These are phyloP conservation scores for Balaeniceps rex DNA, from an alignment of 2,113 vertebrate genomes.

Conservation along the genomic window DNA sequence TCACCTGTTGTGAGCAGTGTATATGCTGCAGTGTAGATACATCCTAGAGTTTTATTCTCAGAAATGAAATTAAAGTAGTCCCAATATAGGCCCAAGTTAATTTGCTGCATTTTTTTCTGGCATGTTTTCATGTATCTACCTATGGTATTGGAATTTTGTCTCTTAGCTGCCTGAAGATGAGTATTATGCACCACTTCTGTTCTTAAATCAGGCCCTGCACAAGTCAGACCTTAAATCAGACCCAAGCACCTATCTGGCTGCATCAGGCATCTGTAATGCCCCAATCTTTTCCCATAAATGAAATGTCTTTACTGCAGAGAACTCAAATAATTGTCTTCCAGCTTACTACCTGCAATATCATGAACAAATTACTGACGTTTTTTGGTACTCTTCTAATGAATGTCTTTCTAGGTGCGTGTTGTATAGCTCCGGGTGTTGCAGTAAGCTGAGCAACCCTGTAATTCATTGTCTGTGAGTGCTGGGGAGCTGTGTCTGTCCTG, in stretches of 20 bases:
- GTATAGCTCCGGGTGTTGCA: not conserved
- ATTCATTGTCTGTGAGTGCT: not conserved
- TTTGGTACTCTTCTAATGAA: not conserved
- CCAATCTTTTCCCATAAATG: not conserved
- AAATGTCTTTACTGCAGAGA: not conserved
- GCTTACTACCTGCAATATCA: not conserved
- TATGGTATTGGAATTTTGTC: not conserved
- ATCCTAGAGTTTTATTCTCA: not conserved
- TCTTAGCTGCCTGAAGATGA: not conserved
- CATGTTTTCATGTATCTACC: not conserved
- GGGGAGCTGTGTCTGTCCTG: not conserved
- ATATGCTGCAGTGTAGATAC: not conserved
- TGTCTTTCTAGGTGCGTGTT: not conserved
- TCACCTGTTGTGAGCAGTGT: not conserved
- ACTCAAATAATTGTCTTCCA: not conserved
- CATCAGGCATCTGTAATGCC: not conserved
- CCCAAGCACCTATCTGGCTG: not conserved
- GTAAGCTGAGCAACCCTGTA: not conserved
- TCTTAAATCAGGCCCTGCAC: not conserved
- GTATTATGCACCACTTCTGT: not conserved
- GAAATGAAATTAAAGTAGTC: not conserved
- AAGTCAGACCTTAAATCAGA: not conserved
- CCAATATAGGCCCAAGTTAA: not conserved
- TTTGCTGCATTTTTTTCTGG: not conserved
- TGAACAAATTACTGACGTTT: not conserved